Base-by-base conservation (phyloP, 2,888 invertebrate species). In the Monoplex corrugatus region DNA sequence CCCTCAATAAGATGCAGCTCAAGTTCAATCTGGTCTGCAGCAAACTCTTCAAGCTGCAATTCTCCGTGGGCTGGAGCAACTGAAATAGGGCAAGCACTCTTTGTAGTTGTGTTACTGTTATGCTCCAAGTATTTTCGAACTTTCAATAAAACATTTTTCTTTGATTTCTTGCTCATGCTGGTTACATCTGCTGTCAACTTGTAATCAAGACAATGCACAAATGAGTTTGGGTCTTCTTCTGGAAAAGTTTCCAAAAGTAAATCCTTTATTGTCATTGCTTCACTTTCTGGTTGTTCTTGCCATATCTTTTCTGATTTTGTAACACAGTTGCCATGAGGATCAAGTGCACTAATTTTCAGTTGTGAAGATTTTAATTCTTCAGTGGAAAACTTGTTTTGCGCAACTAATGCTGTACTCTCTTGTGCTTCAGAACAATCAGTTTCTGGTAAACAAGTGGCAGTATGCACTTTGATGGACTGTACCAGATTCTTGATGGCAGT, bases 11-110 rank as follows among this genome's bases (percentile, higher is more conserved):
- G 19, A 40, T 44, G 40, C 43, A 83, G 43, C 32, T 87, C 83
- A 28, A 82, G 28, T 32, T 88, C 68, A 40, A 88, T 88, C 83
- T 87, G 87, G 43, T 83, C 83, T 1, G 44, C 68, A 23, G 68
- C 28, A 44, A 83, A 88, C 23, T 87, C 45, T 35, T 72, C 75
- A 44, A 87, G 43, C 5, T 38, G 72, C 63, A 40, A 28, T 13
- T 57, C 13, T 35, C 8, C n/a, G 8, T 40, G 80, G n/a, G 38
- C 19, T 23, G 78, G 1, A 40, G 78, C 35, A 6, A 32, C 32
- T n/a, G n/a, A 72, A 6, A 32, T 72, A 40, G 6, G 38, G 78
- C 3, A 40, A n/a, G n/a, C n/a, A n/a, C n/a, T n/a, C n/a, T 16
- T 38, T 38, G 78, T 78, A 5, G 40, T 40, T 3, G 78, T 13